phyloP scores from a whole-genome alignment of 2,888 invertebrate genomes.

The Drosophila greeni region DNA sequence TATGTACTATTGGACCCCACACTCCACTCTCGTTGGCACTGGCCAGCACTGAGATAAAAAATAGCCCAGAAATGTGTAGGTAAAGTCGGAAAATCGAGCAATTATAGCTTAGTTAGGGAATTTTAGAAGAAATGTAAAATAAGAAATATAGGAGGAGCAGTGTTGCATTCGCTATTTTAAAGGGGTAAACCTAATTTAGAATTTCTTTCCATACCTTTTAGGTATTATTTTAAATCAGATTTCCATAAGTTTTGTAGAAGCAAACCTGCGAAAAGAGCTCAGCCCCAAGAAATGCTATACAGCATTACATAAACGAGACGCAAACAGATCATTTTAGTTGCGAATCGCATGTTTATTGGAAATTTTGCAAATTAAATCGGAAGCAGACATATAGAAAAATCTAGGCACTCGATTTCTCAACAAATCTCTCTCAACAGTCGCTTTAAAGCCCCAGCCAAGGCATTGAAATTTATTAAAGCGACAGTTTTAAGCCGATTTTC shows the following conservation, averaged over 20 bases:
- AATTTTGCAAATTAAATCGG: too few species aligned
- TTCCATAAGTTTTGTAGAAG: neutral
- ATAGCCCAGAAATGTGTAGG: neutral
- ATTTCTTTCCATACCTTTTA: too few species aligned
- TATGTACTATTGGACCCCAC: constrained; percentile 48
- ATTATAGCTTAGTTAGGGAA: neutral
- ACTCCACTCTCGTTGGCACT: constrained; percentile 16
- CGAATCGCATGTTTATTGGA: neutral
- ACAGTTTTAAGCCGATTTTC: neutral
- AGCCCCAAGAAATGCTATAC: too few species aligned
- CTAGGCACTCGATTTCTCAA: neutral
- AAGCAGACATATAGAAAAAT: neutral
- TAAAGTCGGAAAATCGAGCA: neutral
- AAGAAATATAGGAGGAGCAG: neutral
- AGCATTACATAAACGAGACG: too few species aligned
- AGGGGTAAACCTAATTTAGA: neutral
- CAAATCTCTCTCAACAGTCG: neutral
- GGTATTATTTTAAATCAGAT: neutral
- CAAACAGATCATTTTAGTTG: neutral
- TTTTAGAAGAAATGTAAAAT: too few species aligned
- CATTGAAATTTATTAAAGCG: neutral
- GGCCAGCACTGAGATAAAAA: constrained; percentile 19
- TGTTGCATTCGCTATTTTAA: neutral
- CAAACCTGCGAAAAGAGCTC: too few species aligned
- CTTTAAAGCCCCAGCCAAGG: neutral